Evolutionary conservation across 2,113 vertebrate genomes (phyloP).

Genomic region (Panthera uncia): DNA sequence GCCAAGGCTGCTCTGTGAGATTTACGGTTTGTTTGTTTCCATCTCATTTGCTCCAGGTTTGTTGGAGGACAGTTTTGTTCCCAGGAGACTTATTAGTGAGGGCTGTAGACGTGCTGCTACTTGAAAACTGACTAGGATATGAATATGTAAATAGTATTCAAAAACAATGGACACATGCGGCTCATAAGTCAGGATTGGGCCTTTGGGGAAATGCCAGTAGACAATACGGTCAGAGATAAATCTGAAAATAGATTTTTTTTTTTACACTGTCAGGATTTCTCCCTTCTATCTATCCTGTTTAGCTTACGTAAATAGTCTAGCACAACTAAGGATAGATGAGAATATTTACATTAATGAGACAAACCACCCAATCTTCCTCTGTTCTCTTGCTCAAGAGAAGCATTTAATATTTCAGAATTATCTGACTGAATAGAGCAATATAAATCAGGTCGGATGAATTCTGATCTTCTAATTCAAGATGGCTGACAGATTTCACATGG

Average conservation of each 20-base stretch:
- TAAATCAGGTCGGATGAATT: not conserved
- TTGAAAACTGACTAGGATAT: constrained; percentile 23
- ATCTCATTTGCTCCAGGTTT: not conserved
- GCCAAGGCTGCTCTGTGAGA: constrained; percentile 12
- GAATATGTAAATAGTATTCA: constrained; percentile 51
- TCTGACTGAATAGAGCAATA: not conserved
- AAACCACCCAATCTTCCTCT: not conserved
- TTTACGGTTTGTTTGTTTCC: constrained; percentile 33
- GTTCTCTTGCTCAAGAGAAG: not conserved
- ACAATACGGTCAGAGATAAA: constrained; percentile 5
- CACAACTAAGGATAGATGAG: not conserved
- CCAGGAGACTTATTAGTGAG: not conserved
- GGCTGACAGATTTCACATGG: not conserved
- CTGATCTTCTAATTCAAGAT: not conserved
- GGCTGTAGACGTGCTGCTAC: not conserved
- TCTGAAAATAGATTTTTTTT: constrained; percentile 10
- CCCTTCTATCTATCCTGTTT: constrained; percentile 10
- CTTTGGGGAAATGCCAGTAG: constrained; percentile 37
- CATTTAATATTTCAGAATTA: not conserved
- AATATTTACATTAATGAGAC: constrained; percentile 23
- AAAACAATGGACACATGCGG: not conserved
- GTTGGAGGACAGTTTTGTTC: constrained; percentile 42
- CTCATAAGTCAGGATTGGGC: not conserved
- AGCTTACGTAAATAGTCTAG: constrained; percentile 8
- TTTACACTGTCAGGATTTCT: not conserved